phyloP scores from a whole-genome alignment of 1,140 invertebrate species.

The Lordiphosa mommai region DNA sequence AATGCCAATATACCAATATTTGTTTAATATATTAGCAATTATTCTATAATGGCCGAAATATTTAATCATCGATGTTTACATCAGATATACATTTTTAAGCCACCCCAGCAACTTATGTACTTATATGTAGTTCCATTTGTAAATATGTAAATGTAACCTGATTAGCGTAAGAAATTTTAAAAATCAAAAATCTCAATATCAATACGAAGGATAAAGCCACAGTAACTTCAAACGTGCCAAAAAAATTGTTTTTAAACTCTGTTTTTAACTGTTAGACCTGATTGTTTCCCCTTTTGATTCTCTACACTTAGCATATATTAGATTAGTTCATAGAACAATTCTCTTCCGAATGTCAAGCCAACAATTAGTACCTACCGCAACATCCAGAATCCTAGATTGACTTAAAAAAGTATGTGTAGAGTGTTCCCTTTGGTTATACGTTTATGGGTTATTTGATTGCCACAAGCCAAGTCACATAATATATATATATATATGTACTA shows the following conservation, averaged over 20 bases:
- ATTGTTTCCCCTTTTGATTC: slow-evolving; percentile 28
- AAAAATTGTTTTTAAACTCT: slow-evolving; percentile 40
- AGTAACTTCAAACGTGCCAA: slow-evolving; percentile 37
- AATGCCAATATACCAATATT: no score
- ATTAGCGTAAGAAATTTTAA: slow-evolving; percentile 20
- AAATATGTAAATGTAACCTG: slow-evolving; percentile 47
- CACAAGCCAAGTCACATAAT: no score
- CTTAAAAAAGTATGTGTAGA: no score
- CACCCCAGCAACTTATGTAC: slow-evolving; percentile 11
- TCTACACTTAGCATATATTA: not conserved
- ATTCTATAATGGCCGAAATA: no score
- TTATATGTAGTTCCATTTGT: slow-evolving; percentile 38
- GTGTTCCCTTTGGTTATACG: no score
- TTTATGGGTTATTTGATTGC: no score
- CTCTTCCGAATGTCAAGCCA: no score
- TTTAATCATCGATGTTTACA: no score
- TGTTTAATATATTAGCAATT: no score
- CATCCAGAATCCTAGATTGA: no score
- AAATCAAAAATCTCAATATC: slow-evolving; percentile 39
- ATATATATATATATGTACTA: no score
- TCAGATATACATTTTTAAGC: slow-evolving; percentile 5
- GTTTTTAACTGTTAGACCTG: slow-evolving; percentile 54
- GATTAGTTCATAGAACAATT: slow-evolving; percentile 5
- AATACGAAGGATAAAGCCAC: not conserved
- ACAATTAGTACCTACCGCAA: no score